A percentile compares a stretch with the other conserved stretches of the same genome.
phyloP scores from a whole-genome alignment of 2,797 vertebrate species.

The Schizothorax lantsangensis region DNA sequence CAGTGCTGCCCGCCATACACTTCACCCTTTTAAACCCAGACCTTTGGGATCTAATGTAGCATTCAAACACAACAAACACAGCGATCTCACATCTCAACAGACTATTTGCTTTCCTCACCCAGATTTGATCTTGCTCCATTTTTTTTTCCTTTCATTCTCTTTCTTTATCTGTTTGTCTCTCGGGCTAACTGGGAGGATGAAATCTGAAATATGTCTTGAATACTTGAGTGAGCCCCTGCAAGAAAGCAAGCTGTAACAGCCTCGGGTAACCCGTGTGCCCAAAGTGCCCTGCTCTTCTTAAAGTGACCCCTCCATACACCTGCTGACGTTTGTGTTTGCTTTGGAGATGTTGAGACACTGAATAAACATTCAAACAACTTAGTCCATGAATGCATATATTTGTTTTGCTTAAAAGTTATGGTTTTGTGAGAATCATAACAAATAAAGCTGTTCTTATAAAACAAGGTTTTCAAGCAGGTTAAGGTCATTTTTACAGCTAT shows the following conservation, averaged over 20 bases:
- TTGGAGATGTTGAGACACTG: neutral
- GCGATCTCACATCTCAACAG: slow-evolving; percentile 42
- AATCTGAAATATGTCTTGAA: slow-evolving; percentile 48
- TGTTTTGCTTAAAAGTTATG: neutral
- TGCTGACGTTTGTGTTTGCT: neutral
- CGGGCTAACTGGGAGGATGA: slow-evolving; percentile 32
- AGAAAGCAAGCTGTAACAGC: neutral
- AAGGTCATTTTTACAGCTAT: no score
- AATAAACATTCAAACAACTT: slow-evolving; percentile 1
- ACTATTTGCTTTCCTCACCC: slow-evolving; percentile 47
- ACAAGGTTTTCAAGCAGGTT: no score
- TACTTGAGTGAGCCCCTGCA: neutral
- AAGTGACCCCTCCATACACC: neutral
- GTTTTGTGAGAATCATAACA: neutral
- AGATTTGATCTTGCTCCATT: slow-evolving; percentile 40
- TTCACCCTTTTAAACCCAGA: slow-evolving; percentile 39
- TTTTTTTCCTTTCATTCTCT: neutral
- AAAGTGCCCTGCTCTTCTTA: neutral
- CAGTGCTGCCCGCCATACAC: slow-evolving; percentile 21
- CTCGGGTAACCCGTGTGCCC: neutral
- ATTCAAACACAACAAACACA: slow-evolving; percentile 66
- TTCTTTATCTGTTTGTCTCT: slow-evolving; percentile 43
- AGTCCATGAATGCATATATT: neutral
- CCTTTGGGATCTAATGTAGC: slow-evolving; percentile 54
- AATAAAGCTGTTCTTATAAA: neutral